Base-by-base conservation (phyloP, 1,140 invertebrate genomes). In the Elymnias hypermnestra region DNA sequence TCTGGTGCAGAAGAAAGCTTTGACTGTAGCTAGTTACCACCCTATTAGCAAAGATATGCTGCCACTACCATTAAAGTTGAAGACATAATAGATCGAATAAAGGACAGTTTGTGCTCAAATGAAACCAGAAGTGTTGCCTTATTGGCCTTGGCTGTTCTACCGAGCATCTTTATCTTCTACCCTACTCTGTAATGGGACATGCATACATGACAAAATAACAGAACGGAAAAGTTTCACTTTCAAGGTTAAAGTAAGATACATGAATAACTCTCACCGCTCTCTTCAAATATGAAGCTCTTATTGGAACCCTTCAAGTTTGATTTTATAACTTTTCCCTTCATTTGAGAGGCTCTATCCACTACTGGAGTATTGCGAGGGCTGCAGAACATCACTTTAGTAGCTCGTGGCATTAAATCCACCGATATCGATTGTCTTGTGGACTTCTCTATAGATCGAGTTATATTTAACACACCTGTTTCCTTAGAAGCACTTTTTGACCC, bases 281-380 rank as follows among this genome's bases (percentile, higher is more conserved):
- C 70, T 40, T 81, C 65, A 55, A 76, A 72, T 5, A 82, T 37
- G 41, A 87, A 87, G 49, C 83, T 85, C 56, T 87, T 87, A 23
- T 82, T 84, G 3, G 81, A 84, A 18, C 82, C 83, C 40, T 87
- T 87, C 39, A 87, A 44, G 53, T 69, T 87, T 3, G 83, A 87
- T 41, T 87, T 87, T 21, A 87, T 87, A 15, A 85, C 53, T 47
- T 76, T 79, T 8, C 63, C 55, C 29, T 72, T 75, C 31, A 73
- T 55, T 9, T 72, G 64, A 1, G 53, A 54, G 1, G 56, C n/a
- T n/a, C n/a, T n/a, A n/a, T n/a, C 52, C 0, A 70, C 38, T 0
- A 39, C 56, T 0, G 67, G 65, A 31, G 66, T 73, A 41, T 74
- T 67, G 0, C 74, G 55, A 1, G 81, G 76, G 40, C 81, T 84